These are phyloP conservation scores for Phrynocephalus versicolor DNA, from an alignment of 2,113 vertebrate species.

Conservation along the genomic window DNA sequence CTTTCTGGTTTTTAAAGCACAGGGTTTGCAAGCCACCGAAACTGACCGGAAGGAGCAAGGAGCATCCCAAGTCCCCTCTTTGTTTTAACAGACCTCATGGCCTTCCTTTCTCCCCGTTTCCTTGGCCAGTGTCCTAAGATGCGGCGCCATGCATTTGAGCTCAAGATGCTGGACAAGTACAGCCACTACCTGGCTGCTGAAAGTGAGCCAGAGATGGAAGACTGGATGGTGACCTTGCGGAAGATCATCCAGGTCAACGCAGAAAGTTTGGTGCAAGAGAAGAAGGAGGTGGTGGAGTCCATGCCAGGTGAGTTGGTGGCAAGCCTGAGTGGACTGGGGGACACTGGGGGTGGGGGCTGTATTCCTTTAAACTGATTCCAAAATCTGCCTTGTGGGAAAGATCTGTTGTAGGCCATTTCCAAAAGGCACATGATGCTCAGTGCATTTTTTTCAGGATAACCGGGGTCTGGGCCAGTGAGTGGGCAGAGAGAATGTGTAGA, in stretches of 20 bases:
- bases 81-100: neutral
- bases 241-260: constrained; percentile 90
- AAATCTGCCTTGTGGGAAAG: neutral
- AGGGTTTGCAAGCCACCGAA: neutral
- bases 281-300: constrained; percentile 85
- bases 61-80: neutral
- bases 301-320: constrained; percentile 67
- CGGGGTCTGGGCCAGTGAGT: too few species aligned
- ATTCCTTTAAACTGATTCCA: neutral
- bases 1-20: rapidly evolving
- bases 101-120: neutral
- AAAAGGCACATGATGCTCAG: too few species aligned
- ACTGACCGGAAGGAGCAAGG: too few species aligned
- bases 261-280: constrained; percentile 84
- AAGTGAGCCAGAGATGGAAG: constrained; percentile 95
- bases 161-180: constrained; percentile 95
- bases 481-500: too few species aligned
- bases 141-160: constrained; percentile 91
- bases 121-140: constrained; percentile 88
- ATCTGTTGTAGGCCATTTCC: too few species aligned
- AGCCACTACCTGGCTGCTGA: constrained; percentile 96
- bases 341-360: neutral
- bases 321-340: too few species aligned
- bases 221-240: constrained; percentile 90
- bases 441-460: too few species aligned